Conservation (phyloP, 2,888 invertebrate genomes). For the Cartodere bifasciata region DNA sequence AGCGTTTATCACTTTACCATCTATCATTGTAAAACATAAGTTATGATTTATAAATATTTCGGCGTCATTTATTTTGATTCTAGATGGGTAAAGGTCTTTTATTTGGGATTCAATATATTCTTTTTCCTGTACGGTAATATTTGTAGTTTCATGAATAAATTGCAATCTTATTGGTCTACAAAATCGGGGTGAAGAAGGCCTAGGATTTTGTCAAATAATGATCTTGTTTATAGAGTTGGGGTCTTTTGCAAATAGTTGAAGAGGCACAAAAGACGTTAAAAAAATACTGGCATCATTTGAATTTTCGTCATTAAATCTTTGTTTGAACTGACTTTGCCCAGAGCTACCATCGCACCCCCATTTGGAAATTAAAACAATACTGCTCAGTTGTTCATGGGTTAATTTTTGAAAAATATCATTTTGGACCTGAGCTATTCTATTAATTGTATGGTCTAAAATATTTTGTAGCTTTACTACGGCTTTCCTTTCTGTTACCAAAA, state of each 20-base stretch:
- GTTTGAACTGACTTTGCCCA: slow-evolving; percentile 14
- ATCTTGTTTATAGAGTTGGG: slow-evolving; percentile 15
- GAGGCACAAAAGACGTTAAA: slow-evolving; percentile 21
- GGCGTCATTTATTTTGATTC: slow-evolving; percentile 2
- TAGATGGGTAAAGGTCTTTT: slow-evolving; percentile 2
- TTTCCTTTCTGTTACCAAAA: slow-evolving; percentile 16
- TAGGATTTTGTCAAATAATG: slow-evolving; percentile 22
- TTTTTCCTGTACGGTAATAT: no score
- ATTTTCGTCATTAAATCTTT: slow-evolving; percentile 13
- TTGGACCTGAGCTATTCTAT: neutral
- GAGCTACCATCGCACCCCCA: slow-evolving; percentile 5
- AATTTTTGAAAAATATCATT: neutral
- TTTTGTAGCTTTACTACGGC: slow-evolving; percentile 13
- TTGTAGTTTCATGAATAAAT: slow-evolving; percentile 20
- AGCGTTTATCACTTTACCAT: slow-evolving; percentile 20
- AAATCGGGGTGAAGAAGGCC: slow-evolving; percentile 20
- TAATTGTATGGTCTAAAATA: slow-evolving; percentile 1
- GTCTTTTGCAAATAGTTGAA: no score
- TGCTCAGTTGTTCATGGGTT: neutral
- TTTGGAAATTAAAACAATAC: slow-evolving; percentile 2
- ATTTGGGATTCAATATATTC: slow-evolving; percentile 2
- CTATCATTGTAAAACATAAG: slow-evolving; percentile 21
- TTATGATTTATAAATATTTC: slow-evolving; percentile 13
- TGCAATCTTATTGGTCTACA: slow-evolving; percentile 22
- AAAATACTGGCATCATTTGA: slow-evolving; percentile 20